These are phyloP conservation scores for Datnioides undecimradiatus DNA, from an alignment of 2,113 vertebrate species.

Conservation along the genomic window DNA sequence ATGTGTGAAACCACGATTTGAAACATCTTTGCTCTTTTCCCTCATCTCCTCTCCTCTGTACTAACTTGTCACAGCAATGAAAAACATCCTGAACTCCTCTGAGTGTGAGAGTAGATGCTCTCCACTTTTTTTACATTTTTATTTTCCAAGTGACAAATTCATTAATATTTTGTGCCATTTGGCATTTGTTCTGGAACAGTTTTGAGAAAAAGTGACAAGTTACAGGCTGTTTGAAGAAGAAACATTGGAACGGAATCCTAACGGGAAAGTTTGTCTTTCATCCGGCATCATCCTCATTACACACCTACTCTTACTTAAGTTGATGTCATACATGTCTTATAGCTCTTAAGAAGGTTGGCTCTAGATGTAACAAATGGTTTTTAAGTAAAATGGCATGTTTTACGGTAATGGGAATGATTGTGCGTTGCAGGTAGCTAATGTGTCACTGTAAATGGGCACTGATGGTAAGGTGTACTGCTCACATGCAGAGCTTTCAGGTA, in stretches of 20 bases:
- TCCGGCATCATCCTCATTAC: background rate
- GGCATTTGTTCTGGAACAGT: constrained; percentile 1
- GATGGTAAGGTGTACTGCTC: background rate
- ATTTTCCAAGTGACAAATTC: constrained; percentile 15
- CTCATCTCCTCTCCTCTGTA: background rate
- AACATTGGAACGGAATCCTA: background rate
- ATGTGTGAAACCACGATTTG: too few species aligned
- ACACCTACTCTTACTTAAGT: background rate
- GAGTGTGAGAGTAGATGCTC: background rate
- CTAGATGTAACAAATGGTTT: background rate
- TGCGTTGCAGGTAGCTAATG: constrained; percentile 3
- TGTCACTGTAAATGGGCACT: constrained; percentile 10
- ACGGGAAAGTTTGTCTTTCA: background rate
- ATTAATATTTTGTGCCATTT: constrained; percentile 28
- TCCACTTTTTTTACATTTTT: background rate
- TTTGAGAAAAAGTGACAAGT: constrained; percentile 35
- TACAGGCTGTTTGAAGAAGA: constrained; percentile 9
- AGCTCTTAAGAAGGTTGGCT: background rate
- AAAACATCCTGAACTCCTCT: background rate
- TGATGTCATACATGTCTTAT: background rate
- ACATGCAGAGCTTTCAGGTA: constrained; percentile 6
- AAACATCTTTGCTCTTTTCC: too few species aligned
- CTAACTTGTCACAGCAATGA: background rate
- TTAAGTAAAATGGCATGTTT: background rate
- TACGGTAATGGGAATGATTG: constrained; percentile 5